phyloP scores from a whole-genome alignment of 2,888 invertebrate genomes.

The Glyphotaelius pellucidus region DNA sequence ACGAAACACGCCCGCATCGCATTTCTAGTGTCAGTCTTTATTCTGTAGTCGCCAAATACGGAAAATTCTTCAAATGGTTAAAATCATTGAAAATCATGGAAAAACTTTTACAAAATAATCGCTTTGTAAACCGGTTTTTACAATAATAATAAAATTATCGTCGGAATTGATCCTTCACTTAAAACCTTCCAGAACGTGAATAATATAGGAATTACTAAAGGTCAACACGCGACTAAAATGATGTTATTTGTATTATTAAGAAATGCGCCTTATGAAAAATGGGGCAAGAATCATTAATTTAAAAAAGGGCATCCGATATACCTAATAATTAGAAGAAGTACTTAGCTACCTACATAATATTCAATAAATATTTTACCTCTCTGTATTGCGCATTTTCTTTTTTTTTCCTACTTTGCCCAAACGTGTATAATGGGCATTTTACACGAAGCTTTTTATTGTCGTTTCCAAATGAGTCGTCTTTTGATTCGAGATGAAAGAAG shows the following conservation, averaged over 20 bases:
- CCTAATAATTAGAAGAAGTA: background rate
- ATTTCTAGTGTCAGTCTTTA: background rate
- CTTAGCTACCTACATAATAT: background rate
- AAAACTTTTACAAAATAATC: background rate
- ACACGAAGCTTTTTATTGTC: too few relatives aligned
- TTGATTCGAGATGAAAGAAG: too few relatives aligned
- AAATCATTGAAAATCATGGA: background rate
- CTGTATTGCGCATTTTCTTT: background rate
- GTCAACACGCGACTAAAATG: background rate
- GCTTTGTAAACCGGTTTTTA: background rate
- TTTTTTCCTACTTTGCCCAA: background rate
- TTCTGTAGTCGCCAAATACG: background rate
- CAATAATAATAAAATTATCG: background rate
- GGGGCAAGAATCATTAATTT: background rate
- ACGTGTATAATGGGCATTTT: background rate
- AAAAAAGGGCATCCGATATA: background rate
- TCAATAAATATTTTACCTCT: background rate
- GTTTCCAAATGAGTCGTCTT: too few relatives aligned
- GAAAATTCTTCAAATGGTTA: background rate
- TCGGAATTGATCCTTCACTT: background rate
- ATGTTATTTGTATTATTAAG: background rate
- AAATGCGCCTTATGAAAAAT: background rate
- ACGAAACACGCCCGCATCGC: too few relatives aligned
- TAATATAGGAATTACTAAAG: background rate
- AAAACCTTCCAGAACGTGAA: background rate